Conservation (phyloP, 1,140 invertebrate genomes). For the Apolygus lucorum region DNA sequence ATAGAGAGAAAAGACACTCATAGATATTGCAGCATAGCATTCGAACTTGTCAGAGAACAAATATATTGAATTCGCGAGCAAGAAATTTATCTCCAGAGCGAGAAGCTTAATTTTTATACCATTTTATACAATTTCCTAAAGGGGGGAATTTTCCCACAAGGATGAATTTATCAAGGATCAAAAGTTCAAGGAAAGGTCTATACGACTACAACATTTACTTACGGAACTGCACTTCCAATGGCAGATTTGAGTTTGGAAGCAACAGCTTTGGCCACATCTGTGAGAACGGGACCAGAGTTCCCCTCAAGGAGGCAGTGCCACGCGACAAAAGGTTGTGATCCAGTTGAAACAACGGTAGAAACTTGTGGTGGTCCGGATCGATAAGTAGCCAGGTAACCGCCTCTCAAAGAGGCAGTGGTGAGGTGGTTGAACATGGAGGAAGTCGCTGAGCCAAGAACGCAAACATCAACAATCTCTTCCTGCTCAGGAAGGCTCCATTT, state of each 20-base stretch:
- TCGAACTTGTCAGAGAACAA: too few species aligned
- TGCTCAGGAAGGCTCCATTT: slow-evolving; percentile 80
- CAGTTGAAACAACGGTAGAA: slow-evolving; percentile 67
- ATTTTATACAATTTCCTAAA: too few species aligned
- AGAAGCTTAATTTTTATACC: too few species aligned
- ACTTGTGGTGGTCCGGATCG: slow-evolving; percentile 65
- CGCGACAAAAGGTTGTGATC: slow-evolving; percentile 71
- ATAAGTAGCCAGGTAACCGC: slow-evolving; percentile 63
- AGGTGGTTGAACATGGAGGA: slow-evolving; percentile 80
- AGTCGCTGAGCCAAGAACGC: slow-evolving; percentile 64
- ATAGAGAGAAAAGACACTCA: too few species aligned
- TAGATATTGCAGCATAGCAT: too few species aligned
- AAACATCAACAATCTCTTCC: slow-evolving; percentile 63
- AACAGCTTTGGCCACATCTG: slow-evolving; percentile 80
- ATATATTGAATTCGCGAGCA: too few species aligned
- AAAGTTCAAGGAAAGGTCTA: background rate
- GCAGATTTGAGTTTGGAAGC: slow-evolving; percentile 77
- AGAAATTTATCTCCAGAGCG: too few species aligned
- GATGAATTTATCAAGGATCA: background rate
- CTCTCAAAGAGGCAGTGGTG: slow-evolving; percentile 65
- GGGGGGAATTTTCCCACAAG: too few species aligned
- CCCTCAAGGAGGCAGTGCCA: slow-evolving; percentile 87
- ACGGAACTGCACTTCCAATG: slow-evolving; percentile 66
- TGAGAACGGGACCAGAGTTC: slow-evolving; percentile 58
- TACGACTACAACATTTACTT: slow-evolving; percentile 39